phyloP scores from a whole-genome alignment of 2,113 vertebrate species.

The Hippocampus guttulatus region DNA sequence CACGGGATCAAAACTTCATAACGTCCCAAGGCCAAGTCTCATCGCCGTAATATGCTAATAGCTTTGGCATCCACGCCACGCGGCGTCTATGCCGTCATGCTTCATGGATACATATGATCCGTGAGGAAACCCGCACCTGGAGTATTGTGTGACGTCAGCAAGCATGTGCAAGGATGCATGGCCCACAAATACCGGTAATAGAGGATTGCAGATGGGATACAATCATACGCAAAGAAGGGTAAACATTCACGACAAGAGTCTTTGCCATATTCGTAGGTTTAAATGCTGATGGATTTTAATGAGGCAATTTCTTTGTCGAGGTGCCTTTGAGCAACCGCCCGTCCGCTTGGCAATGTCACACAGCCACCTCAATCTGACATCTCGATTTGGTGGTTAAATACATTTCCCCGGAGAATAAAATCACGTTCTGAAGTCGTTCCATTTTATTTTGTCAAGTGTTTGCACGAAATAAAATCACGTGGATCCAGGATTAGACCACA shows the following conservation, averaged over 20 bases:
- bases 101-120: constrained; percentile 7
- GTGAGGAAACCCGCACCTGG: not conserved
- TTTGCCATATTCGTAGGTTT: not conserved
- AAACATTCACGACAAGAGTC: too few relatives aligned
- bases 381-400: not conserved
- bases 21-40: constrained; percentile 14
- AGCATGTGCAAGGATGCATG: not conserved
- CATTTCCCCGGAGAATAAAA: too few relatives aligned
- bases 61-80: constrained; percentile 30
- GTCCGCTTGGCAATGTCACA: not conserved
- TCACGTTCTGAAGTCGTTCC: too few relatives aligned
- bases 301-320: not conserved
- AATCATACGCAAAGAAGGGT: too few relatives aligned
- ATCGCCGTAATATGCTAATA: constrained; percentile 13
- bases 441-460: too few relatives aligned
- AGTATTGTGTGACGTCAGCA: constrained; percentile 1
- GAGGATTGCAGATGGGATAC: constrained; percentile 11
- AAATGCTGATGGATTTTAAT: not conserved
- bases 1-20: not conserved
- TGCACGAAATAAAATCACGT: too few relatives aligned
- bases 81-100: not conserved
- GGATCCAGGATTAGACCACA: too few relatives aligned
- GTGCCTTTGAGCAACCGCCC: not conserved
- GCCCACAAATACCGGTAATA: not conserved
- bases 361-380: not conserved